Evolutionary conservation across 2,113 vertebrate genomes (phyloP).

Genomic region (Burhinus oedicnemus): DNA sequence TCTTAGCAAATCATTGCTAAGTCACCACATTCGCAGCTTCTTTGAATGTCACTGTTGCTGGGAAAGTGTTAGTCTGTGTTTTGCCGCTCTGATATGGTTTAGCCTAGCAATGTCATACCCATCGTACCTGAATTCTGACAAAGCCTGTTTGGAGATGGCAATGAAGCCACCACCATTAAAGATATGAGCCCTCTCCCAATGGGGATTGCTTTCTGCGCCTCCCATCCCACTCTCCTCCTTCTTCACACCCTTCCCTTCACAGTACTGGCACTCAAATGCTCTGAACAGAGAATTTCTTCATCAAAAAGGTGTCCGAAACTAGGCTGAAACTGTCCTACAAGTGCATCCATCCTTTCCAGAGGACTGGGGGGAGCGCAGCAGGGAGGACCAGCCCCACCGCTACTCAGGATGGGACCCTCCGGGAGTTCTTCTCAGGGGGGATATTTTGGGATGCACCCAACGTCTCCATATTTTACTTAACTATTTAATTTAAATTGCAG

Average conservation of each 20-base stretch:
- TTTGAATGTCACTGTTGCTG: neutral
- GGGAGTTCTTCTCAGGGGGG: neutral
- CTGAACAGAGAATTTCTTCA: neutral
- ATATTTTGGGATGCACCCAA: neutral
- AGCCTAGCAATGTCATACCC: neutral
- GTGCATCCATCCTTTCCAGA: fast-evolving
- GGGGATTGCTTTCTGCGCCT: neutral
- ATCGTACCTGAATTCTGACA: neutral
- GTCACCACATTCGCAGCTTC: neutral
- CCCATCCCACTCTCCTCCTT: neutral
- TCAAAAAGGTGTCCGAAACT: neutral
- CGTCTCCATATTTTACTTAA: neutral
- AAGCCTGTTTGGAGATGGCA: neutral
- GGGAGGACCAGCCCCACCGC: neutral
- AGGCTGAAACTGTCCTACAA: neutral
- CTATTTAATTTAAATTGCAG: neutral
- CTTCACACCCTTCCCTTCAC: neutral
- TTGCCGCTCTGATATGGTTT: neutral
- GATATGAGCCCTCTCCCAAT: fast-evolving
- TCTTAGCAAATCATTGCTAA: neutral
- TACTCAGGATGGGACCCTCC: neutral
- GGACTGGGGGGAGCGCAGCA: fast-evolving
- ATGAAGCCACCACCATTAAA: neutral
- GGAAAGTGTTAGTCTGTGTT: neutral
- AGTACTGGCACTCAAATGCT: neutral